Percentiles rank a stretch among this genome's conserved stretches.
Evolutionary conservation across 1,140 invertebrate species (phyloP).

Genomic region (Drosophila baimaii): DNA sequence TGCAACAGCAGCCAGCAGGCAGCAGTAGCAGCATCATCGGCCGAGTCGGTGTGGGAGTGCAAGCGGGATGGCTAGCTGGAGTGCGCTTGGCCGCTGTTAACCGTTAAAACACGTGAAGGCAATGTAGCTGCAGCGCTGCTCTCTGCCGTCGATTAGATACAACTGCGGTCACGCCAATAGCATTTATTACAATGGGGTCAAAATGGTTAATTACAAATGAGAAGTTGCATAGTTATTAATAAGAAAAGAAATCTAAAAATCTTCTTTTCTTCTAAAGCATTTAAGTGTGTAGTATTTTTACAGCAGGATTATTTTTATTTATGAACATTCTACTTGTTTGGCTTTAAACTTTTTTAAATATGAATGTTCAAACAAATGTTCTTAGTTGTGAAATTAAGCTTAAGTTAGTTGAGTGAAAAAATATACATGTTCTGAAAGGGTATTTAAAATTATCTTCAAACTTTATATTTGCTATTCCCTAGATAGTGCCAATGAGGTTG

Average conservation of each 20-base stretch:
- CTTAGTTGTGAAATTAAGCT: neutral
- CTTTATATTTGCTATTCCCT: constrained; percentile 9
- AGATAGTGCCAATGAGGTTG: constrained; percentile 12
- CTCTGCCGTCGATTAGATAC: constrained; percentile 21
- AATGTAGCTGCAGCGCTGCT: constrained; percentile 3
- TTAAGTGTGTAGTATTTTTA: too few species aligned
- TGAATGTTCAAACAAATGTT: too few species aligned
- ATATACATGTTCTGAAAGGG: constrained; percentile 1
- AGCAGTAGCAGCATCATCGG: constrained; percentile 7
- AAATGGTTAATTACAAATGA: neutral
- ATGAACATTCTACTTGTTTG: too few species aligned
- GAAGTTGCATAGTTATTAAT: too few species aligned
- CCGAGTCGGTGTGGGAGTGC: neutral
- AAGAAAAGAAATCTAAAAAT: too few species aligned
- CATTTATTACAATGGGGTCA: neutral
- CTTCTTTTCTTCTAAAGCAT: too few species aligned
- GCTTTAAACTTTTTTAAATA: neutral
- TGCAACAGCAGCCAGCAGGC: constrained; percentile 28
- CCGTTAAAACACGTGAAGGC: constrained; percentile 72
- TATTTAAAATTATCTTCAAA: constrained; percentile 15
- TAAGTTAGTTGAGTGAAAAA: neutral
- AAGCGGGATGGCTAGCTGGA: constrained; percentile 38
- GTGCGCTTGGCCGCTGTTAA: constrained; percentile 51
- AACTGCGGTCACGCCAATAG: constrained; percentile 7
- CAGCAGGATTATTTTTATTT: too few species aligned